phyloP scores from a whole-genome alignment of 30 jellyfish, hydroid and myxozoan species.

The Phacellophora camtschatica region DNA sequence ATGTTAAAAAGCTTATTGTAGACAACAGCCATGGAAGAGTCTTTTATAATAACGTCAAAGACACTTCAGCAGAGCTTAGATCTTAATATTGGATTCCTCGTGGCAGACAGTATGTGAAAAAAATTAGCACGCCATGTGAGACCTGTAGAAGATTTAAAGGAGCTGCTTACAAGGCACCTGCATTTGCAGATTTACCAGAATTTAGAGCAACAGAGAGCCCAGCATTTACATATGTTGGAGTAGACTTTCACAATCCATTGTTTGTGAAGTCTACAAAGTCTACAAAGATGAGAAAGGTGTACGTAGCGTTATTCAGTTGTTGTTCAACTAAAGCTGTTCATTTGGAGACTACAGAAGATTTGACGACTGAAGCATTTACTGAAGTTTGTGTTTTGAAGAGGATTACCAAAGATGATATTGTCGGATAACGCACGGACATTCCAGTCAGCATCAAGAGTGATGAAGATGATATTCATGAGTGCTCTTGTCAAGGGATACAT shows the following conservation, averaged over 20 bases:
- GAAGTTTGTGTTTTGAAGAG: no score
- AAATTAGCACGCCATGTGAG: background rate
- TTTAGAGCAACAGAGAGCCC: background rate
- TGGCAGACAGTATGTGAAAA: background rate
- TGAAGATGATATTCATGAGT: no score
- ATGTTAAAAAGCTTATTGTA: background rate
- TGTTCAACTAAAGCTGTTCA: no score
- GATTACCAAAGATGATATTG: no score
- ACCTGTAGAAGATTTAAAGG: background rate
- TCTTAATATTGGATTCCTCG: background rate
- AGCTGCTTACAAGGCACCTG: background rate
- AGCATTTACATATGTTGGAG: background rate
- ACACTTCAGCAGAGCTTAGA: background rate
- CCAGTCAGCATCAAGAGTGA: no score
- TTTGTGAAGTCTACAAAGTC: no score
- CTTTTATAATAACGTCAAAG: background rate
- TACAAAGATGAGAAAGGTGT: no score
- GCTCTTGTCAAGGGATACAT: no score
- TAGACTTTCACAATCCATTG: background rate
- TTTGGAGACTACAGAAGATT: no score
- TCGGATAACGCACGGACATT: no score
- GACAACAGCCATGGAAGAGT: background rate
- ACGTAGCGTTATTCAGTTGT: no score
- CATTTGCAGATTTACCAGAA: background rate
- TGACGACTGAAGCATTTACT: no score